phyloP scores from a whole-genome alignment of 1,140 invertebrate genomes.

The Aphelinus certus region DNA sequence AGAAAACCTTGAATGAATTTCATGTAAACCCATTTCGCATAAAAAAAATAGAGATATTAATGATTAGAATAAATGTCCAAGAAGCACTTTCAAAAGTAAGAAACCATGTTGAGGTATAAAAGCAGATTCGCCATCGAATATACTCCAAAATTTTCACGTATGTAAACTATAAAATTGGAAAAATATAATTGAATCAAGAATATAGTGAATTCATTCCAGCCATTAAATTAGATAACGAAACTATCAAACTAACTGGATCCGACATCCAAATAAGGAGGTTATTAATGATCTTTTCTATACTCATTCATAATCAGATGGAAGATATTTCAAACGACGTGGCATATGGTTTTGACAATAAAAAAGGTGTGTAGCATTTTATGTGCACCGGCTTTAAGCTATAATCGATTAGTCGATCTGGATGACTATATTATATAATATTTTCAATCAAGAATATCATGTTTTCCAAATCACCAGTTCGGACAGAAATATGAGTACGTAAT shows the following conservation, averaged over 20 bases:
- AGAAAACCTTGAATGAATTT: slow-evolving; percentile 27
- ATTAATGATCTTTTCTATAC: slow-evolving; percentile 9
- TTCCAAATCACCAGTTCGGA: not conserved
- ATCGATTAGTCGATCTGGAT: not conserved
- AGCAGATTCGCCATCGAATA: slow-evolving; percentile 29
- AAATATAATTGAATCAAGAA: not conserved
- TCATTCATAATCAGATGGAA: not conserved
- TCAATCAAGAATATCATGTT: not conserved
- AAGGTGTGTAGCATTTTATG: slow-evolving; percentile 8
- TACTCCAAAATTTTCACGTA: slow-evolving; percentile 35
- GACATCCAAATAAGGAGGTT: slow-evolving; percentile 14
- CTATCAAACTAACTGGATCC: not conserved
- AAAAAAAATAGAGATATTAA: slow-evolving; percentile 24
- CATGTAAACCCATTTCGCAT: slow-evolving; percentile 21
- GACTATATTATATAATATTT: slow-evolving; percentile 13
- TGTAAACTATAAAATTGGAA: slow-evolving; percentile 5
- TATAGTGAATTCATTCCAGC: not conserved
- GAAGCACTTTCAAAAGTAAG: not conserved
- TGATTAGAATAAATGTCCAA: slow-evolving; percentile 9
- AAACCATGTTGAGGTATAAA: slow-evolving; percentile 24
- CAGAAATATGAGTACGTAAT: slow-evolving; percentile 27
- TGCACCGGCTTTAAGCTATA: slow-evolving; percentile 2
- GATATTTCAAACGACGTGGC: slow-evolving; percentile 13
- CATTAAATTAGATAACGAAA: not conserved
- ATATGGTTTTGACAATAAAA: not conserved